Percentiles rank a stretch among this genome's conserved stretches.
Conservation (phyloP, 2,113 vertebrate genomes). For the Phainopepla nitens region DNA sequence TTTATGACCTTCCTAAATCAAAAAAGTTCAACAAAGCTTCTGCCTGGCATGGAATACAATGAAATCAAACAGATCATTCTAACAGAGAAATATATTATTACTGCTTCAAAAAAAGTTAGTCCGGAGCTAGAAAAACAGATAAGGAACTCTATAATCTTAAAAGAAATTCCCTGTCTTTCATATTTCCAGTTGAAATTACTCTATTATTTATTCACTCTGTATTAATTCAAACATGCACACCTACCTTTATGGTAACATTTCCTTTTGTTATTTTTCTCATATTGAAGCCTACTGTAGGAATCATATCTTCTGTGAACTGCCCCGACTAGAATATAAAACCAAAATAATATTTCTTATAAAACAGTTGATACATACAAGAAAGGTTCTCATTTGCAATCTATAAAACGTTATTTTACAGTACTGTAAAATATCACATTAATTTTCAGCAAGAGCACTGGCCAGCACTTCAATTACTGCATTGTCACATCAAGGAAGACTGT, state of each 20-base stretch:
- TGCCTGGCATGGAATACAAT: neutral
- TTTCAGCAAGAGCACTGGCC: neutral
- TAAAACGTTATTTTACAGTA: neutral
- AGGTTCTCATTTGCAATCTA: neutral
- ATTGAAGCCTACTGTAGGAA: conserved; percentile 88
- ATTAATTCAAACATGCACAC: neutral
- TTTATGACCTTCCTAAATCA: neutral
- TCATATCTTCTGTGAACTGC: conserved; percentile 89
- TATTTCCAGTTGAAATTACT: neutral
- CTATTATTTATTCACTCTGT: neutral
- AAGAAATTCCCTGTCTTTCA: neutral
- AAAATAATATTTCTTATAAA: conserved; percentile 41
- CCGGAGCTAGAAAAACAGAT: neutral
- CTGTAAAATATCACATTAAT: neutral
- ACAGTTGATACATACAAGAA: neutral
- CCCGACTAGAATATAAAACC: conserved; percentile 73
- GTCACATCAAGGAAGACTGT: neutral
- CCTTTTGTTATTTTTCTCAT: conserved; percentile 80
- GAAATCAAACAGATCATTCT: neutral
- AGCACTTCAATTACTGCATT: conserved; percentile 12
- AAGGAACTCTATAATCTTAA: neutral
- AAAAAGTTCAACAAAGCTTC: neutral
- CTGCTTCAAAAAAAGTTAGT: neutral
- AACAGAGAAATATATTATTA: neutral
- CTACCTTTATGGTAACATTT: conserved; percentile 69